Base-by-base conservation (phyloP, 2,797 vertebrate species). In the Hydrophis major region DNA sequence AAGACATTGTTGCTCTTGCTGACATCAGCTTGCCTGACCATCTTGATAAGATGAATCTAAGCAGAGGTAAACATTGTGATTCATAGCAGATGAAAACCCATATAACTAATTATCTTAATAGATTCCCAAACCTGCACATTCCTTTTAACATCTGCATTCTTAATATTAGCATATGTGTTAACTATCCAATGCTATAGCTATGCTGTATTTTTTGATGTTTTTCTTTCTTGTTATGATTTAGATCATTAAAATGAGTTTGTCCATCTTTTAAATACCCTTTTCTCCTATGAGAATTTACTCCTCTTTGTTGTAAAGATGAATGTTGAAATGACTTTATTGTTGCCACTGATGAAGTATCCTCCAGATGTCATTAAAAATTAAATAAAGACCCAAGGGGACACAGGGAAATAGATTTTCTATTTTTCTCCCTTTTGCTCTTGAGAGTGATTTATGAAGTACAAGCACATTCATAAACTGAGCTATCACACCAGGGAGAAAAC, bases 301-400 rank as follows among this genome's bases (percentile, higher is more conserved):
- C 89, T 95, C 86, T 88, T 93, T 93, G 93, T 95, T 47, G 27
- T 50, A 93, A 96, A 95, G 89, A 90, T 92, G 83, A 87, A 60
- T 93, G 56, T 89, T 94, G 86, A 90, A 96, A 96, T 56, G 87
- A 92, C 69, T 96, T 96, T 96, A 93, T 95, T 96, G 91, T 95
- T 97, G 94, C 94, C 89, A 95, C 89, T 97, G 96, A 97, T 96
- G 94, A 97, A 96, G 92, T 94, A 96, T 95, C 89, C 95, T 96
- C 74, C 92, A 74, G 96, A 93, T 96, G 97, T 96, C 95, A 97
- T 97, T 97, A 97, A 97, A 98, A 97, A 97, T 97, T 97, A 97
- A 97, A 96, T 95, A 96, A 97, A 97, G 94, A 96, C 95, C 95
- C 95, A 95, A 94, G 91, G 95, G 93, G 92, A 90, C 87, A 90